These are phyloP conservation scores for Heliconius hortense DNA, from an alignment of 2,888 invertebrate genomes.

Conservation along the genomic window DNA sequence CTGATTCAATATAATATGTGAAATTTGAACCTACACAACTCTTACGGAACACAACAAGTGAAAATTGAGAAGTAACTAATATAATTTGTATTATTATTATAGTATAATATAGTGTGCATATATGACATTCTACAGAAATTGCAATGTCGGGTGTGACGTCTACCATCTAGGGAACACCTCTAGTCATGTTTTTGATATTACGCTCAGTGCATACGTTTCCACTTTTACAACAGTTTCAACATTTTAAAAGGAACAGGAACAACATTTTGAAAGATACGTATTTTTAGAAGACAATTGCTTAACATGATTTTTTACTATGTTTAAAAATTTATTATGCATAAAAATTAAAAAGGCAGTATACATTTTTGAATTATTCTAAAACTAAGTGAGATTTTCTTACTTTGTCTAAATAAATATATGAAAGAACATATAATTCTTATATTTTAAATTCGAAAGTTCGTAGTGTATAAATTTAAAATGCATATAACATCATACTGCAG, in stretches of 20 bases:
- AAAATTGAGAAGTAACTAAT: neutral
- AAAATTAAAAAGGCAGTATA: too few relatives aligned
- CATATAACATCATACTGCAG: slow-evolving; percentile 4
- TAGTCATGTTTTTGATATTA: neutral
- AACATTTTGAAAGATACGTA: too few relatives aligned
- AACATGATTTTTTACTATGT: too few relatives aligned
- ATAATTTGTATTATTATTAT: neutral
- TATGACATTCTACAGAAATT: neutral
- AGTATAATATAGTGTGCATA: neutral
- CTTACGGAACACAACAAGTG: neutral
- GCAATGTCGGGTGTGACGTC: neutral
- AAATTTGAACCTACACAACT: too few relatives aligned
- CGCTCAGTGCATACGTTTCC: neutral
- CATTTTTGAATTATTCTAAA: neutral
- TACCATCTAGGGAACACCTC: neutral
- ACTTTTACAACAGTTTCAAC: neutral
- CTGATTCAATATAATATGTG: neutral
- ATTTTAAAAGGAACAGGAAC: neutral
- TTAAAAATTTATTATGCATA: too few relatives aligned
- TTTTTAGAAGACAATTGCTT: too few relatives aligned
- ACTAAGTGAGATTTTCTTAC: too few relatives aligned
- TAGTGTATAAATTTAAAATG: neutral
- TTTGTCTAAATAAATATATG: too few relatives aligned
- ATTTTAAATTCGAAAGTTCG: too few relatives aligned
- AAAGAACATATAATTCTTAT: too few relatives aligned